Conservation (phyloP, 2,113 vertebrate species). For the Pipa parva region DNA sequence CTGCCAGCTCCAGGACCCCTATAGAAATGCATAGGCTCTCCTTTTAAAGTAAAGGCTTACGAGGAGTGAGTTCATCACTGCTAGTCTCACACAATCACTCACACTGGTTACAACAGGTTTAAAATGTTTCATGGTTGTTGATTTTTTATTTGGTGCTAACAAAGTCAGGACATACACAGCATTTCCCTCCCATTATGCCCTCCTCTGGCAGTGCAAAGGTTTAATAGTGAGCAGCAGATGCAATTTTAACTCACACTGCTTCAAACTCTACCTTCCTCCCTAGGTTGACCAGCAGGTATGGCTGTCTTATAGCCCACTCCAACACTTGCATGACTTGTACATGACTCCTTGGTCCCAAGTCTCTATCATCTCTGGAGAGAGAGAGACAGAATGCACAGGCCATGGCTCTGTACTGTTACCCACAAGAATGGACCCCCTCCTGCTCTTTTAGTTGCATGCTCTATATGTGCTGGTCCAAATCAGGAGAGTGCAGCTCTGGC, state of each 20-base stretch:
- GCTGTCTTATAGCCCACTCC: background rate
- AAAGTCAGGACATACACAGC: no score
- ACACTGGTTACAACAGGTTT: no score
- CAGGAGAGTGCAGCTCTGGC: background rate
- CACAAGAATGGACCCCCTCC: background rate
- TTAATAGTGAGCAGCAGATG: background rate
- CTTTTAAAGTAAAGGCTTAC: no score
- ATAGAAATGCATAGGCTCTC: no score
- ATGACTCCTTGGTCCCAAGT: background rate
- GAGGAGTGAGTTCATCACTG: no score
- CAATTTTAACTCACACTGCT: background rate
- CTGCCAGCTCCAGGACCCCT: no score
- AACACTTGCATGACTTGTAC: no score
- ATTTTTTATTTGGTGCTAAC: background rate
- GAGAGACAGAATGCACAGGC: background rate
- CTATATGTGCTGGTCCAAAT: no score
- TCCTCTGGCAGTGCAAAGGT: rapidly evolving
- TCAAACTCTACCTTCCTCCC: background rate
- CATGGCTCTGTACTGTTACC: background rate
- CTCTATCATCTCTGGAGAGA: background rate
- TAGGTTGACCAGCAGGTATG: background rate
- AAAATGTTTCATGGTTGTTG: no score
- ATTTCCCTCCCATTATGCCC: background rate
- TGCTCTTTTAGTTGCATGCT: no score
- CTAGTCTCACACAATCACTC: no score